Percentiles rank a stretch among this genome's conserved stretches.
Evolutionary conservation across 2,113 vertebrate genomes (phyloP).

Genomic region (Acinonyx jubatus): DNA sequence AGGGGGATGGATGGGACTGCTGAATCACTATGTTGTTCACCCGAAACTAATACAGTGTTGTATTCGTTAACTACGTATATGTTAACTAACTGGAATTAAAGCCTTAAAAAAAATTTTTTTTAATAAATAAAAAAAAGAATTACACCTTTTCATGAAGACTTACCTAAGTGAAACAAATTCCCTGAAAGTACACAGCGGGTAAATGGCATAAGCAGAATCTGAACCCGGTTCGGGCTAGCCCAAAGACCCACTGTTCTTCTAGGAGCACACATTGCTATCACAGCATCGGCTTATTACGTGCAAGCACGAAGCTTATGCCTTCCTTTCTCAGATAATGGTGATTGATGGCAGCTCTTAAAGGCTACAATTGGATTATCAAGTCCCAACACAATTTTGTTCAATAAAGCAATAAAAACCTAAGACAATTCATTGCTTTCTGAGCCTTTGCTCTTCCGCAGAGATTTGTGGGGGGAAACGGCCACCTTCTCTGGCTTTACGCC

Average conservation of each 20-base stretch:
- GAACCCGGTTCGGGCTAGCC: background rate
- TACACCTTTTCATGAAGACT: background rate
- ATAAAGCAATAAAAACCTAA: constrained; percentile 43
- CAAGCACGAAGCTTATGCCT: background rate
- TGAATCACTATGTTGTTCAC: background rate
- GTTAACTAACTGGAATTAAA: background rate
- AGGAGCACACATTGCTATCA: background rate
- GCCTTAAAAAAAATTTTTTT: background rate
- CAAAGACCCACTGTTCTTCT: background rate
- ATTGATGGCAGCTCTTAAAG: constrained; percentile 26
- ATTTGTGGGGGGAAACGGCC: background rate
- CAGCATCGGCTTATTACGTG: background rate
- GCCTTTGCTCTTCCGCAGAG: background rate
- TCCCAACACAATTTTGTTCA: constrained; percentile 47
- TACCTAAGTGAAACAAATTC: background rate
- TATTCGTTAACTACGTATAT: too few relatives aligned
- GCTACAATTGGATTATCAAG: constrained; percentile 54
- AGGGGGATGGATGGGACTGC: background rate
- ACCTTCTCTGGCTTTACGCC: background rate
- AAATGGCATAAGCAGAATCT: background rate
- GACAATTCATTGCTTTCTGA: constrained; percentile 58
- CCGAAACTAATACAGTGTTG: too few relatives aligned
- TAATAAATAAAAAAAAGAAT: background rate
- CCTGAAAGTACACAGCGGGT: background rate
- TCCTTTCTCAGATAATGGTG: constrained; percentile 45